Conservation (phyloP, 1,140 invertebrate genomes). For the Caerostris extrusa region DNA sequence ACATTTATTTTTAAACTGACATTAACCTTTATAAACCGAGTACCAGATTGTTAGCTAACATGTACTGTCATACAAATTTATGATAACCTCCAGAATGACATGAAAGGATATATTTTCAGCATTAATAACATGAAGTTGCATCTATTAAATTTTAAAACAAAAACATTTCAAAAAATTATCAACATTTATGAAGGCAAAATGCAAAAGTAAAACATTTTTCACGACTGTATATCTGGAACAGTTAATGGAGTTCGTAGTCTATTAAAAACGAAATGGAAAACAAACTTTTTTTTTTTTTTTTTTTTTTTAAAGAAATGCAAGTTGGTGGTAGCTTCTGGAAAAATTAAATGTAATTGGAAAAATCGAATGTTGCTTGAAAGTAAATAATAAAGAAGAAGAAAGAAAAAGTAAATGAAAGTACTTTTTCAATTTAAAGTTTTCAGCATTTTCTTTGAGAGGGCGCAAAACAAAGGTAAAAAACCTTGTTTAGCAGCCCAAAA, state of each 20-base stretch:
- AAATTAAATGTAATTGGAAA: conserved; percentile 59
- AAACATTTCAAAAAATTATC: no score
- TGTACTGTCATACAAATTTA: no score
- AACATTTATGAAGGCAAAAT: background rate
- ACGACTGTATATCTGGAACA: background rate
- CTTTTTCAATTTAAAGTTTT: conserved; percentile 69
- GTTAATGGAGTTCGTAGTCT: background rate
- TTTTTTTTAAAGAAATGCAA: no score
- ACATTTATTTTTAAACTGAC: no score
- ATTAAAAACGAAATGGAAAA: conserved; percentile 4
- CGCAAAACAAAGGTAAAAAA: conserved; percentile 36
- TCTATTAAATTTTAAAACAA: no score
- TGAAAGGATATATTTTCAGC: no score
- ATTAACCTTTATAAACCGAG: no score
- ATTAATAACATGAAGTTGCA: no score
- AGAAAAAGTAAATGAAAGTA: conserved; percentile 7
- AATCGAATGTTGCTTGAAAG: conserved; percentile 23
- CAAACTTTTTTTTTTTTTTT: conserved; percentile 9
- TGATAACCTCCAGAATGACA: no score
- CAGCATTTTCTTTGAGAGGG: background rate
- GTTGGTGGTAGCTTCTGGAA: background rate
- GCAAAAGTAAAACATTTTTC: background rate
- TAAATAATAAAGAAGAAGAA: conserved; percentile 1
- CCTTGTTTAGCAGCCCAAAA: background rate
- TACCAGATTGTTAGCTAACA: no score